Conservation (phyloP, 2,888 invertebrate genomes). For the Catocala fraxini region DNA sequence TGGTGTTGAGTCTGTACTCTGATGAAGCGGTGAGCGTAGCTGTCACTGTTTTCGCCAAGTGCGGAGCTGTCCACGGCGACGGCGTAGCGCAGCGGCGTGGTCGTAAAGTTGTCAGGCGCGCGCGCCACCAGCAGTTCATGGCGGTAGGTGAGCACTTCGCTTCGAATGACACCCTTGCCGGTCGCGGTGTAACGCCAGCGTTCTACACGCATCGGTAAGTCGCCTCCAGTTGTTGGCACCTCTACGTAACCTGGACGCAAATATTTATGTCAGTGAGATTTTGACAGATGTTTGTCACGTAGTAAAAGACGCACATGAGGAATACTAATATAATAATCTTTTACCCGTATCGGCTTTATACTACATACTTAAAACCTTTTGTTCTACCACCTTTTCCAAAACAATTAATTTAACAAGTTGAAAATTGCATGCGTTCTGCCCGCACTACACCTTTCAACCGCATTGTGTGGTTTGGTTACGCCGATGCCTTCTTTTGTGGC, state of each 20-base stretch:
- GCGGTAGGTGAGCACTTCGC: constrained; percentile 67
- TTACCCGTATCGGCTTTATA: too few species aligned
- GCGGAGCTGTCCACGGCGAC: constrained; percentile 76
- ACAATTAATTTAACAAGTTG: too few species aligned
- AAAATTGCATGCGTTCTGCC: too few species aligned
- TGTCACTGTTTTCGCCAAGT: constrained; percentile 70
- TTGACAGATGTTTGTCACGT: too few species aligned
- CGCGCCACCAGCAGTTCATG: constrained; percentile 72
- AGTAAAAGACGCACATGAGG: too few species aligned
- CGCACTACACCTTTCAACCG: too few species aligned
- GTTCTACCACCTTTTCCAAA: too few species aligned
- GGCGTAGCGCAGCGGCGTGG: constrained; percentile 69
- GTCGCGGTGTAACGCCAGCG: constrained; percentile 62
- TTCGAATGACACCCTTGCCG: constrained; percentile 60
- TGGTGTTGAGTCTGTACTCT: constrained; percentile 52
- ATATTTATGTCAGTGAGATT: too few species aligned
- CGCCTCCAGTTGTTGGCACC: constrained; percentile 51
- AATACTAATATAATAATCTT: too few species aligned
- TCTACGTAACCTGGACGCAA: constrained; percentile 58
- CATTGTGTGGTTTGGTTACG: too few species aligned
- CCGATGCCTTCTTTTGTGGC: too few species aligned
- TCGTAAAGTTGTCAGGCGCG: constrained; percentile 51
- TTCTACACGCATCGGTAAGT: constrained; percentile 63
- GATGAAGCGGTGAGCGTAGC: constrained; percentile 72
- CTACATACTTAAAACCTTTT: too few species aligned